These are phyloP conservation scores for Macrotus californicus DNA, from an alignment of 2,113 vertebrate genomes.

Conservation along the genomic window DNA sequence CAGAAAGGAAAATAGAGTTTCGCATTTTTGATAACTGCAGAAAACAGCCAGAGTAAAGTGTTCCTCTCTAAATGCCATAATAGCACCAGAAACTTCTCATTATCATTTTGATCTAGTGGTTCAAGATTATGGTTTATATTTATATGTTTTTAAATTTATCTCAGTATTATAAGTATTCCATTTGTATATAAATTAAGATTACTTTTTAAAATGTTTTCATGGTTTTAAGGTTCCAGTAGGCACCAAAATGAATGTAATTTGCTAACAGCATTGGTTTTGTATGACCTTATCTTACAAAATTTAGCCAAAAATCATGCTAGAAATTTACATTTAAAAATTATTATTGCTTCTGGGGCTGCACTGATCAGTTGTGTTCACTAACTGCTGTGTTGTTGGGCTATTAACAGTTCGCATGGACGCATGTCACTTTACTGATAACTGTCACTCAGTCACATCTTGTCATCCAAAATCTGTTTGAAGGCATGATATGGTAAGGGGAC, in stretches of 20 bases:
- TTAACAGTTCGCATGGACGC: slow-evolving; percentile 99
- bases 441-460: slow-evolving; percentile 99
- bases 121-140: slow-evolving; percentile 16
- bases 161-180: slow-evolving; percentile 35
- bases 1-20: neutral
- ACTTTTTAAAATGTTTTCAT: slow-evolving; percentile 13
- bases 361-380: slow-evolving; percentile 67
- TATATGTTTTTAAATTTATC: slow-evolving; percentile 51
- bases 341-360: slow-evolving; percentile 51
- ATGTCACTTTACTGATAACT: slow-evolving; percentile 99
- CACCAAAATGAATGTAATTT: neutral
- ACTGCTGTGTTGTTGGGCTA: slow-evolving; percentile 86
- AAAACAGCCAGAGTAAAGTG: neutral
- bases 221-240: neutral
- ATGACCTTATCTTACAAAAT: slow-evolving; percentile 32
- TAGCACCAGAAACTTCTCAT: slow-evolving; percentile 37
- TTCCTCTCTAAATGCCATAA: slow-evolving; percentile 37
- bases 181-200: slow-evolving; percentile 55
- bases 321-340: slow-evolving; percentile 42
- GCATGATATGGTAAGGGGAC: slow-evolving; percentile 98
- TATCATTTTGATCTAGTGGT: slow-evolving; percentile 47
- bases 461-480: slow-evolving; percentile 99
- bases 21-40: neutral
- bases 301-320: slow-evolving; percentile 43
- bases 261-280: slow-evolving; percentile 46